These are phyloP conservation scores for Pelagia noctiluca DNA, from an alignment of 30 jellyfish, hydroid and myxozoan species.

Conservation along the genomic window DNA sequence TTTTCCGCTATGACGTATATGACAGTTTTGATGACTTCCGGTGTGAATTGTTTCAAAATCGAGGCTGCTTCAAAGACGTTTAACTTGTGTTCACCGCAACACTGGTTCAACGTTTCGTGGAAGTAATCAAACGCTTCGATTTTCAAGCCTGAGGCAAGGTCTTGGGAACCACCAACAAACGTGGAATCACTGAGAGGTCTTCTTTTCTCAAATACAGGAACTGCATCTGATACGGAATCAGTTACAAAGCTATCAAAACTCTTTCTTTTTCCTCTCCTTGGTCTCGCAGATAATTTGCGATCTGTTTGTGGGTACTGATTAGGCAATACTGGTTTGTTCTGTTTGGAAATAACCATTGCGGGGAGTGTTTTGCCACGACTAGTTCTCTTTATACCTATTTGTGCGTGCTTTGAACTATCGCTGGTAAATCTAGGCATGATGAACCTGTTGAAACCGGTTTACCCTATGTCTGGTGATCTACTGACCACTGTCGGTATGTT, in stretches of 20 bases:
- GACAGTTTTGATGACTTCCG: slow-evolving; percentile 76
- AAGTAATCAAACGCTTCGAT: slow-evolving; percentile 90
- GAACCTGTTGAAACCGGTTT: too few species aligned
- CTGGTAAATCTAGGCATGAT: too few species aligned
- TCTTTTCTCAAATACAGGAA: not conserved
- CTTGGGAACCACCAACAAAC: not conserved
- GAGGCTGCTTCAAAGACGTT: slow-evolving; percentile 81
- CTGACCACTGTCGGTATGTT: too few species aligned
- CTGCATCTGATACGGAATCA: not conserved
- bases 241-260: not conserved
- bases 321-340: not conserved
- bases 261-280: not conserved
- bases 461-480: too few species aligned
- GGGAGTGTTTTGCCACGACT: too few species aligned
- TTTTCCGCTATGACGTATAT: slow-evolving; percentile 63
- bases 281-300: not conserved
- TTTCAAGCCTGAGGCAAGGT: slow-evolving; percentile 42
- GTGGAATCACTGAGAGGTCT: not conserved
- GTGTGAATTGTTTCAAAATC: slow-evolving; percentile 82
- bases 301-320: not conserved
- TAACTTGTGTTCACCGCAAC: slow-evolving; percentile 64
- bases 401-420: too few species aligned
- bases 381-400: too few species aligned
- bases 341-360: too few species aligned
- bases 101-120: slow-evolving; percentile 74